These are phyloP conservation scores for Pristis pectinata DNA, from an alignment of 2,797 vertebrate species.

Conservation along the genomic window DNA sequence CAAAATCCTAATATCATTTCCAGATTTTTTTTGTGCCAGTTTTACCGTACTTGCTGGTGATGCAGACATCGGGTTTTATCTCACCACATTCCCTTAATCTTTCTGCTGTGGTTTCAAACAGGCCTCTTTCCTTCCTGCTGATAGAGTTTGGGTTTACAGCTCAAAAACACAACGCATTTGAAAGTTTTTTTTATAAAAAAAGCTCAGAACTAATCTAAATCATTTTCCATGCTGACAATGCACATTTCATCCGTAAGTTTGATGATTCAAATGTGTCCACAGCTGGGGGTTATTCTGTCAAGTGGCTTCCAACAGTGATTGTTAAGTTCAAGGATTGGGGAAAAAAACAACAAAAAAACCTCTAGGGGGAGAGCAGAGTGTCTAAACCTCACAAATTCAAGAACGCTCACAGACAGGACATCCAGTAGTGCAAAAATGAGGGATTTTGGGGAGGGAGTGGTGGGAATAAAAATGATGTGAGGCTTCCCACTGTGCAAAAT, in stretches of 20 bases:
- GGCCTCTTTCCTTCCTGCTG: conserved; percentile 31
- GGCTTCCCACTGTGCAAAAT: conserved; percentile 31
- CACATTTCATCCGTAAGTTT: conserved; percentile 71
- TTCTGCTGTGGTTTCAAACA: conserved; percentile 29
- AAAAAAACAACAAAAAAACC: conserved; percentile 56
- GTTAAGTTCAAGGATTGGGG: conserved; percentile 55
- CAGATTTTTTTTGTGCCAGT: background rate
- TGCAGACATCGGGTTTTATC: background rate
- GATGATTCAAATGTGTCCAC: conserved; percentile 74
- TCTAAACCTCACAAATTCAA: conserved; percentile 32
- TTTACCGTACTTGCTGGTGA: background rate
- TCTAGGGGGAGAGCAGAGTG: conserved; percentile 43
- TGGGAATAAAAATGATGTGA: conserved; percentile 46
- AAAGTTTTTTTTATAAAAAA: conserved; percentile 38
- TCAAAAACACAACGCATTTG: conserved; percentile 34
- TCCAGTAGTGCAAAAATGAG: conserved; percentile 38
- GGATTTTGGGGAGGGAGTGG: conserved; percentile 53
- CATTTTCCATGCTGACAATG: conserved; percentile 75
- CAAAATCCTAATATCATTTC: background rate
- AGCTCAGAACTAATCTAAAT: conserved; percentile 62
- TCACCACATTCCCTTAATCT: conserved; percentile 30
- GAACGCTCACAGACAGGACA: conserved; percentile 9
- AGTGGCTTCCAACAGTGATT: conserved; percentile 81
- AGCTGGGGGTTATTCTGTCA: conserved; percentile 74
- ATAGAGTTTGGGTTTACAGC: conserved; percentile 28